These are phyloP conservation scores for Leptobrachium ailaonicum DNA, from an alignment of 2,113 vertebrate species.

Conservation along the genomic window DNA sequence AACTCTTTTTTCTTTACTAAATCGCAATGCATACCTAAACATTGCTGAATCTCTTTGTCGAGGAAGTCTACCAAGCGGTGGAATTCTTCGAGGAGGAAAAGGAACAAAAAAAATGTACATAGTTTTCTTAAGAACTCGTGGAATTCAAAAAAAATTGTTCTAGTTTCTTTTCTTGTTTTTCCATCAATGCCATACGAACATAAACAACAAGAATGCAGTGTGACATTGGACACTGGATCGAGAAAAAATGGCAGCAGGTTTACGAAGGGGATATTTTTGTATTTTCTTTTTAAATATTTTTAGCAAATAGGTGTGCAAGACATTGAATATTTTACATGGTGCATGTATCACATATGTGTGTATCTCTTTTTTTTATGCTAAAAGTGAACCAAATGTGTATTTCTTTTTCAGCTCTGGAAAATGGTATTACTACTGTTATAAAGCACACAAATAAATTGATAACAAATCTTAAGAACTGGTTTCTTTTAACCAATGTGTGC, in stretches of 20 bases:
- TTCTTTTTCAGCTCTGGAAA: too few species aligned
- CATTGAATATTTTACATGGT: too few species aligned
- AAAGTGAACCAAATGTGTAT: too few species aligned
- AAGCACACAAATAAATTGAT: too few species aligned
- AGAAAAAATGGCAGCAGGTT: not conserved
- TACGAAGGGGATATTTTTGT: too few species aligned
- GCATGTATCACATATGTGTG: too few species aligned
- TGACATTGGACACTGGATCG: not conserved
- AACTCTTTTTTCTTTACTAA: constrained; percentile 30
- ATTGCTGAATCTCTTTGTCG: constrained; percentile 30
- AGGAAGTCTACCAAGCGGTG: constrained; percentile 9
- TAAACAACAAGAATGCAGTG: constrained; percentile 7
- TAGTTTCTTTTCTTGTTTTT: constrained; percentile 17
- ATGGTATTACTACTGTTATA: too few species aligned
- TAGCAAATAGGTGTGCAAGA: too few species aligned
- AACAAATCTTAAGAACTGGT: too few species aligned
- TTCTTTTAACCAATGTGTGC: too few species aligned
- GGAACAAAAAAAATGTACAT: not conserved
- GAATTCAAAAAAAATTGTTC: constrained; percentile 11
- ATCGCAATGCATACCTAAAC: constrained; percentile 23
- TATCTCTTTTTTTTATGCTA: too few species aligned
- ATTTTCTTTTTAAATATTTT: too few species aligned
- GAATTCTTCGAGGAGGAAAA: constrained; percentile 25
- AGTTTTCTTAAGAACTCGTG: constrained; percentile 3
- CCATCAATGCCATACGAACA: constrained; percentile 9